These are phyloP conservation scores for Phallusia fumigata DNA, from an alignment of 23 tunicate species.

Conservation along the genomic window DNA sequence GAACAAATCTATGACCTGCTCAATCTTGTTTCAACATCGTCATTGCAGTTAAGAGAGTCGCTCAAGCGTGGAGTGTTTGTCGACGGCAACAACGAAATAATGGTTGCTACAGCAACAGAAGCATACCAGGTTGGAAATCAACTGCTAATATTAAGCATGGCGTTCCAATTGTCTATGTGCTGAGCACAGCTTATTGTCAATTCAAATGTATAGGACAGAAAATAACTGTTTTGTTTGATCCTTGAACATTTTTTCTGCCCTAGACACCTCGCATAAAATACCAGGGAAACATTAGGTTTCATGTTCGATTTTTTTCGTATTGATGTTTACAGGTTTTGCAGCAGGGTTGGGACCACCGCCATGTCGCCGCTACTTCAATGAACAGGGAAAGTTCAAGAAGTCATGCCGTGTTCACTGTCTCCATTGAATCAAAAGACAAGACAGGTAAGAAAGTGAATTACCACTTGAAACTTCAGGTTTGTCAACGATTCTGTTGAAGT, in stretches of 20 bases:
- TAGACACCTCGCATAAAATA: too few relatives aligned
- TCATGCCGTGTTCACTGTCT: slow-evolving; percentile 69
- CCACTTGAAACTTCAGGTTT: too few relatives aligned
- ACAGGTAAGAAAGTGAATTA: slow-evolving; percentile 11
- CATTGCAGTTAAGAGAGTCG: slow-evolving; percentile 58
- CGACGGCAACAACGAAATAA: slow-evolving; percentile 45
- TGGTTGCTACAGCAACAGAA: slow-evolving; percentile 35
- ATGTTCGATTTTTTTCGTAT: too few relatives aligned
- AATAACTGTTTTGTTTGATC: too few relatives aligned
- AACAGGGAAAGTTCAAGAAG: slow-evolving; percentile 79
- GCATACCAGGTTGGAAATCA: slow-evolving; percentile 35
- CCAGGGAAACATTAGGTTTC: too few relatives aligned
- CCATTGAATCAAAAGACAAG: slow-evolving; percentile 62
- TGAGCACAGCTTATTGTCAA: too few relatives aligned
- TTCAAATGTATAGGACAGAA: too few relatives aligned
- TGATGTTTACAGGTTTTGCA: slow-evolving; percentile 39
- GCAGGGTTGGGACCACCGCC: slow-evolving; percentile 57
- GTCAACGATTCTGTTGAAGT: too few relatives aligned
- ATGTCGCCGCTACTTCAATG: slow-evolving; percentile 77
- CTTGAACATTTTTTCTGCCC: too few relatives aligned
- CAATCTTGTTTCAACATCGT: slow-evolving; percentile 19
- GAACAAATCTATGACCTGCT: slow-evolving; percentile 78
- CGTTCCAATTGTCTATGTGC: too few relatives aligned
- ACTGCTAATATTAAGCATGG: too few relatives aligned
- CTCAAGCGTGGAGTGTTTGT: slow-evolving; percentile 57